Conservation (phyloP, 2,797 vertebrate species). For the Takifugu rubripes region DNA sequence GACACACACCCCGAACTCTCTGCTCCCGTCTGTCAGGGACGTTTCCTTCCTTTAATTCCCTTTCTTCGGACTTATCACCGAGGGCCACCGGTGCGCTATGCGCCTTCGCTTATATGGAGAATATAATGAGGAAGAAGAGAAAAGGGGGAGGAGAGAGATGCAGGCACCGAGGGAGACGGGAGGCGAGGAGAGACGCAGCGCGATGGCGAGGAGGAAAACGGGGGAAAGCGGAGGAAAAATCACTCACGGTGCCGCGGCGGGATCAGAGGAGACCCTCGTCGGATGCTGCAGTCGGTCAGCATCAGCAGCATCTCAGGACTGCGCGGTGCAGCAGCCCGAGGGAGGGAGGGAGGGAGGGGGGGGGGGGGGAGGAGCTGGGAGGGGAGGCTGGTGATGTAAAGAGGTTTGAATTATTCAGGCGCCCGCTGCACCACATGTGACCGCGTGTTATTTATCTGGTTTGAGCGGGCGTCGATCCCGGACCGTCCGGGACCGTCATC, state of each 20-base stretch:
- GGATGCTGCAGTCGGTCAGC: conserved; percentile 72
- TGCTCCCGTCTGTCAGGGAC: conserved; percentile 3
- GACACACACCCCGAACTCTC: conserved; percentile 40
- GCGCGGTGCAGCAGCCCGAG: conserved; percentile 43
- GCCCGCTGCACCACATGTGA: conserved; percentile 64
- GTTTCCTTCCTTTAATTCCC: background rate
- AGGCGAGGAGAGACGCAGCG: conserved; percentile 7
- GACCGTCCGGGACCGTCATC: background rate
- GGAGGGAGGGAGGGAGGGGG: background rate
- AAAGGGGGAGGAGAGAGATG: conserved; percentile 7
- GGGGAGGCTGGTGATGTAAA: conserved; percentile 61
- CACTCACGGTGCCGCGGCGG: conserved; percentile 64
- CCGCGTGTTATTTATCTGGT: conserved; percentile 58
- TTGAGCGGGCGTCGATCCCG: background rate
- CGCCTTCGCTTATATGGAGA: conserved; percentile 45
- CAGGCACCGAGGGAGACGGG: background rate
- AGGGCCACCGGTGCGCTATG: conserved; percentile 33
- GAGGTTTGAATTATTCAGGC: conserved; percentile 74
- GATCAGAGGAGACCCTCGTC: conserved; percentile 66
- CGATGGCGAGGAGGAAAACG: background rate
- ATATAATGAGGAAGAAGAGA: conserved; percentile 54
- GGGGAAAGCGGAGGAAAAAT: conserved; percentile 31
- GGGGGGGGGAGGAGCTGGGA: conserved; percentile 21
- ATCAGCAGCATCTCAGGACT: conserved; percentile 68
- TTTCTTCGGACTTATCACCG: background rate